A percentile compares a stretch with the other conserved stretches of the same genome.
Evolutionary conservation across 2,797 vertebrate genomes (phyloP).

Genomic region (Anomalospiza imberbis): DNA sequence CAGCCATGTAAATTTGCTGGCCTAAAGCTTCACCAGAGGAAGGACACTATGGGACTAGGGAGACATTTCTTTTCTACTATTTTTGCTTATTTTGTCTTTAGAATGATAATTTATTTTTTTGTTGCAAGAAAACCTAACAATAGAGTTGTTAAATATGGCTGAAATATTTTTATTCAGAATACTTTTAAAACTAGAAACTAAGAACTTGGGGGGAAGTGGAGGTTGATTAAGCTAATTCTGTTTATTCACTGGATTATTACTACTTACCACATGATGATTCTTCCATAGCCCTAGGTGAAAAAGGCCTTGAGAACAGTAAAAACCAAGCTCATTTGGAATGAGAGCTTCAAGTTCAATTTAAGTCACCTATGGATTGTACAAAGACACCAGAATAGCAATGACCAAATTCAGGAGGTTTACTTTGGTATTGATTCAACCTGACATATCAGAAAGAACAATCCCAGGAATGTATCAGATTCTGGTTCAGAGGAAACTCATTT

Average conservation of each 20-base stretch:
- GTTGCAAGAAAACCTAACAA: neutral
- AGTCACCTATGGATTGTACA: neutral
- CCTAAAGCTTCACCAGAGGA: neutral
- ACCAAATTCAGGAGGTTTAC: neutral
- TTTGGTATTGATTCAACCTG: conserved; percentile 30
- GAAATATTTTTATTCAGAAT: neutral
- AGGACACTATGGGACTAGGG: neutral
- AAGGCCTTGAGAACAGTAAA: neutral
- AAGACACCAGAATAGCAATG: neutral
- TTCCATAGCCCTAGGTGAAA: neutral
- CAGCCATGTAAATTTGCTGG: neutral
- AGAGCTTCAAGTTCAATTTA: neutral
- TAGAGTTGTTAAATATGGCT: neutral
- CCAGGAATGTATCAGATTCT: conserved; percentile 14
- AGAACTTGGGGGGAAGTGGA: neutral
- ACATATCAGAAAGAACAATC: conserved; percentile 29
- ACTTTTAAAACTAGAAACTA: neutral
- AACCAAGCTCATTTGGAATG: neutral
- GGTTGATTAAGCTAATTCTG: neutral
- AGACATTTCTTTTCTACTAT: neutral
- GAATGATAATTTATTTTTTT: neutral
- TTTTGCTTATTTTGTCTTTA: neutral
- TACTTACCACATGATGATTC: neutral
- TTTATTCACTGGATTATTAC: neutral
- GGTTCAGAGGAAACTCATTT: conserved; percentile 22